Evolutionary conservation across 2,888 invertebrate genomes (phyloP).

Genomic region (Lasioglossum calceatum): DNA sequence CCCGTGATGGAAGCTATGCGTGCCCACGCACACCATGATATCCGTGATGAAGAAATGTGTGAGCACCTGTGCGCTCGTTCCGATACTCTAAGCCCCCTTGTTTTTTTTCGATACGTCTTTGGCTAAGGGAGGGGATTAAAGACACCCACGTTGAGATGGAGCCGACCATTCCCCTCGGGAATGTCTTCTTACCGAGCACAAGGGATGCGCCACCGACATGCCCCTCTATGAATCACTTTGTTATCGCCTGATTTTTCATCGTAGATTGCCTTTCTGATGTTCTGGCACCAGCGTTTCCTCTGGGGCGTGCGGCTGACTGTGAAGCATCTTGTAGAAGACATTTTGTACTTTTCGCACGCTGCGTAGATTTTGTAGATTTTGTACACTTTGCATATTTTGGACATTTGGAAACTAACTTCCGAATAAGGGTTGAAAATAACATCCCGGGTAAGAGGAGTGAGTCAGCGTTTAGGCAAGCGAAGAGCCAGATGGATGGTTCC

Average conservation of each 20-base stretch:
- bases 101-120: slow-evolving; percentile 3
- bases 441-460: not conserved
- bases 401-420: not conserved
- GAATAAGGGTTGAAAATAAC: not conserved
- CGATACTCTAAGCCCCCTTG: slow-evolving; percentile 24
- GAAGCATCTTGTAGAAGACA: not conserved
- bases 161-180: slow-evolving; percentile 24
- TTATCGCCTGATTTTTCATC: not conserved
- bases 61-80: slow-evolving; percentile 60
- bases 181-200: not conserved
- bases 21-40: slow-evolving; percentile 38
- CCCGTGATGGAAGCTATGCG: slow-evolving; percentile 76
- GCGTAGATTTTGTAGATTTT: not conserved
- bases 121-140: slow-evolving; percentile 20
- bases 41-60: slow-evolving; percentile 40
- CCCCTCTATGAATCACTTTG: not conserved
- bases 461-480: slow-evolving; percentile 15
- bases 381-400: too few relatives aligned
- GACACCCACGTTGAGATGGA: slow-evolving; percentile 50
- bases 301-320: not conserved
- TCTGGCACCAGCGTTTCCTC: too few relatives aligned
- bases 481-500: slow-evolving; percentile 13
- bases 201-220: not conserved
- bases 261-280: not conserved
- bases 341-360: not conserved